Evolutionary conservation across 53 echinoderm and acorn worm species (phyloP), one percentile per base, ranked within the genome.

Genomic region (Echinarachnius parma): DNA sequence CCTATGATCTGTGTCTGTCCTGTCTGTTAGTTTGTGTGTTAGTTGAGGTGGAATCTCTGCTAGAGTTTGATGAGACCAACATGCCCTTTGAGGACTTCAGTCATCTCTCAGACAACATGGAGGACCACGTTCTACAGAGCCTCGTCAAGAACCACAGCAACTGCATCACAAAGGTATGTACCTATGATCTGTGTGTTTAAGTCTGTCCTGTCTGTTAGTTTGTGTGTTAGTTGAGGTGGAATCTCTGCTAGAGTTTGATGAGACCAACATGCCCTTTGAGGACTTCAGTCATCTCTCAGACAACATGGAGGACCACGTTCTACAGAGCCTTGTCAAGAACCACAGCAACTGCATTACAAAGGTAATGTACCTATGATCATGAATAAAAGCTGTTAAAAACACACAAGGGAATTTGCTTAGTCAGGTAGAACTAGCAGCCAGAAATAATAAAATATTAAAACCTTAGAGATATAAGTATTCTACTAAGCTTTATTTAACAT

Each of bases 81-180:
- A 87, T 83, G 77, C 98, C 96, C 4, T 98, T 72, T 75, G 98
- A 98, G 61, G 98, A 98, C 64, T 98, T 98, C 64, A 84, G 98
- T 62, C 91, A 91, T 34, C 61, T 81, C 21, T 53, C 87, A 15
- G 31, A 72, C 9, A 75, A 71, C 16, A 88, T 75, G 50, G 49
- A 57, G 0, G 98, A 98, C 56, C 22, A 32, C 14, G 67, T 89
- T 42, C 77, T 98, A 35, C 50, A 66, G 50, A 67, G 79, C 34
- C 80, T 98, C 3, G 85, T 88, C 62, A 35, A 39, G 10, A 63
- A 85, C 37, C 86, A 85, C 69, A 91, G 98, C 74, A 87, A 83
- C 42, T 68, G 61, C 45, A 76, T 91, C 33, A 88, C 88, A 31
- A 96, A 91, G 91, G 98, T 96, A 49, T 31, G 75, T 13, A 26